Percentiles rank a stretch among this genome's conserved stretches.
Evolutionary conservation across 2,797 vertebrate genomes (phyloP).

Genomic region (Crax fasciolata): DNA sequence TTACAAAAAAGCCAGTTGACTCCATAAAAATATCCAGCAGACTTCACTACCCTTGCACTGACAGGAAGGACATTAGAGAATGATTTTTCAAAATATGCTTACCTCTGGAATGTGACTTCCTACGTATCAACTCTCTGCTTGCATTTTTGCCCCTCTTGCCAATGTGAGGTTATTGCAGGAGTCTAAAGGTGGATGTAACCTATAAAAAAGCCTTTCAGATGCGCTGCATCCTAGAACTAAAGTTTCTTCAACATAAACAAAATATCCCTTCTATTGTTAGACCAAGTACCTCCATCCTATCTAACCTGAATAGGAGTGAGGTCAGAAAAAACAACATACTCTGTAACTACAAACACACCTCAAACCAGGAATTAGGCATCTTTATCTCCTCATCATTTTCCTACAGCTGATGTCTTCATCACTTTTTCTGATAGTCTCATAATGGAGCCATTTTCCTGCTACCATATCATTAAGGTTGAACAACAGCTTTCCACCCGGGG

Average conservation of each 20-base stretch:
- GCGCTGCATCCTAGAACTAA: neutral
- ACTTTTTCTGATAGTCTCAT: neutral
- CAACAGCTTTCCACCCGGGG: neutral
- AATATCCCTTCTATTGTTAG: neutral
- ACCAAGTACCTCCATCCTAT: neutral
- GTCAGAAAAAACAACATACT: neutral
- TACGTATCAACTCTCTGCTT: neutral
- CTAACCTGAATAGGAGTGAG: neutral
- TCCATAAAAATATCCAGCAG: conserved; percentile 46
- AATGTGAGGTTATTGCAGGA: neutral
- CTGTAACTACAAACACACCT: neutral
- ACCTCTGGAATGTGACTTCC: neutral
- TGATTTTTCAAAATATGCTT: neutral
- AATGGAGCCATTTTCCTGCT: neutral
- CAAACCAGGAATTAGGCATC: neutral
- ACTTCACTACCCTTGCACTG: neutral
- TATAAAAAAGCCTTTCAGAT: neutral
- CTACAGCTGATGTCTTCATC: neutral
- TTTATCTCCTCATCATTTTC: neutral
- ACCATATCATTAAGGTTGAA: neutral
- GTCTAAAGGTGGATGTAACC: conserved; percentile 3
- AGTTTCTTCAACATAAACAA: neutral
- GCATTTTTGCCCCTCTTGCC: neutral
- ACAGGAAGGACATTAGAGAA: neutral
- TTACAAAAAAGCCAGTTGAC: conserved; percentile 23